Evolutionary conservation across 2,888 invertebrate genomes (phyloP).

Genomic region (Caenorhabditis sulstoni): DNA sequence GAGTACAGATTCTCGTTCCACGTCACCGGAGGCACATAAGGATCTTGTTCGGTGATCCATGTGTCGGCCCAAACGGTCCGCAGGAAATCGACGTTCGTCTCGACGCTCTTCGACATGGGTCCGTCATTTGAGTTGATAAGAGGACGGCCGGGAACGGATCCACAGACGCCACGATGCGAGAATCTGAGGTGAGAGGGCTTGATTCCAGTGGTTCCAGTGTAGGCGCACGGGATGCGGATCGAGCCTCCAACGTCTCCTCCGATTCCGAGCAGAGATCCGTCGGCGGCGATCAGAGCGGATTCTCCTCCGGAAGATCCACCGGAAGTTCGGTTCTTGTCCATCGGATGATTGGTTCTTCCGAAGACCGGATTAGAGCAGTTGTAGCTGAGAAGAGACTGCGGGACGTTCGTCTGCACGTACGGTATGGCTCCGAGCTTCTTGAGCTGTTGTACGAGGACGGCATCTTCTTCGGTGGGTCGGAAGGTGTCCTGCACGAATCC

Average conservation of each 20-base stretch:
- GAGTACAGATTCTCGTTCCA: slow-evolving; percentile 69
- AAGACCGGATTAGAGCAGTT: slow-evolving; percentile 81
- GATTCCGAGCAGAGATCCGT: slow-evolving; percentile 75
- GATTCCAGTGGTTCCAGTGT: slow-evolving; percentile 82
- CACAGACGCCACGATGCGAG: slow-evolving; percentile 68
- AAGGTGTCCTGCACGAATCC: slow-evolving; percentile 80
- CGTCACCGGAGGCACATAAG: slow-evolving; percentile 73
- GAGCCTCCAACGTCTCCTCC: slow-evolving; percentile 83
- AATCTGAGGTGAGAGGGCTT: slow-evolving; percentile 72
- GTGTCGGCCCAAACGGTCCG: slow-evolving; percentile 65
- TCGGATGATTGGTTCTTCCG: slow-evolving; percentile 74
- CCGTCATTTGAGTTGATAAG: slow-evolving; percentile 75
- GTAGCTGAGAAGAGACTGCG: slow-evolving; percentile 80
- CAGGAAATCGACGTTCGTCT: slow-evolving; percentile 68
- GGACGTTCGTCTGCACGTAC: slow-evolving; percentile 82
- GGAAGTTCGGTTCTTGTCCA: slow-evolving; percentile 60
- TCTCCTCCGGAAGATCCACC: slow-evolving; percentile 70
- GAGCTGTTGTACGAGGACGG: slow-evolving; percentile 68
- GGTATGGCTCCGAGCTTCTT: slow-evolving; percentile 81
- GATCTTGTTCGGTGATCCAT: slow-evolving; percentile 69
- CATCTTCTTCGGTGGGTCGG: slow-evolving; percentile 64
- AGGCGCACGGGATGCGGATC: slow-evolving; percentile 82
- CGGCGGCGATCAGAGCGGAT: slow-evolving; percentile 80
- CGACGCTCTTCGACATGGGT: slow-evolving; percentile 71
- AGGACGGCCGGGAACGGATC: slow-evolving; percentile 75